These are phyloP conservation scores for Heliopora coerulea DNA, from an alignment of 92 coral and sea anemone genomes.

Conservation along the genomic window DNA sequence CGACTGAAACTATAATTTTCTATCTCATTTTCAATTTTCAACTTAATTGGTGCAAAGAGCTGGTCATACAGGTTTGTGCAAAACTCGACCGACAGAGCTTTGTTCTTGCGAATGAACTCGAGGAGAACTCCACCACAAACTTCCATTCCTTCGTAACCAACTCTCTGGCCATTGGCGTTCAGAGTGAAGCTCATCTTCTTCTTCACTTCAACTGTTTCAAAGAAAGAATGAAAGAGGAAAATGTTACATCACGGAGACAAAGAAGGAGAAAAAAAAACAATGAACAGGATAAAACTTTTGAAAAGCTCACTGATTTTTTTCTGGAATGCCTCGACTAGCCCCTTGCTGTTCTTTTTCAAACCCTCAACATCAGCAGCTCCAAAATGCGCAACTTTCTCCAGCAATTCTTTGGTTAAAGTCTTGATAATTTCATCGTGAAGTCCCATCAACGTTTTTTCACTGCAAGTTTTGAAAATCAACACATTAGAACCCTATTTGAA, in stretches of 20 bases:
- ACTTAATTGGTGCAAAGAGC: slow-evolving; percentile 23
- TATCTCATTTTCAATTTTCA: slow-evolving; percentile 16
- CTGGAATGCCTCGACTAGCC: slow-evolving; percentile 22
- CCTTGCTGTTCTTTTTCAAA: slow-evolving; percentile 33
- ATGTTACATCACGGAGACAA: neutral
- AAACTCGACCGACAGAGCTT: slow-evolving; percentile 16
- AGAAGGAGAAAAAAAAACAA: neutral
- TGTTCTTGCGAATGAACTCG: slow-evolving; percentile 32
- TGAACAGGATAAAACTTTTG: neutral
- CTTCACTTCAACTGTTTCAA: slow-evolving; percentile 17
- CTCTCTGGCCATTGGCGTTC: slow-evolving; percentile 10
- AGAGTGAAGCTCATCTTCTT: slow-evolving; percentile 22
- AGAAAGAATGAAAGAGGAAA: neutral
- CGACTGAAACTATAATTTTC: slow-evolving; percentile 31
- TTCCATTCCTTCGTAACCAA: slow-evolving; percentile 39
- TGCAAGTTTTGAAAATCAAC: neutral
- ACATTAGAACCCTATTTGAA: too few relatives aligned
- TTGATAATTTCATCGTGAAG: slow-evolving; percentile 31
- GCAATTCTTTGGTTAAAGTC: slow-evolving; percentile 20
- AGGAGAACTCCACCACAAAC: slow-evolving; percentile 34
- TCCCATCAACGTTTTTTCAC: slow-evolving; percentile 28
- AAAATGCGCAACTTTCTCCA: slow-evolving; percentile 40
- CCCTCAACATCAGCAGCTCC: slow-evolving; percentile 31
- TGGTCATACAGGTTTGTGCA: slow-evolving; percentile 23
- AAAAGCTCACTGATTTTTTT: slow-evolving; percentile 27